A percentile compares a stretch with the other conserved stretches of the same genome.
Conservation (phyloP, 2,797 vertebrate species). For the Lagorchestes hirsutus region DNA sequence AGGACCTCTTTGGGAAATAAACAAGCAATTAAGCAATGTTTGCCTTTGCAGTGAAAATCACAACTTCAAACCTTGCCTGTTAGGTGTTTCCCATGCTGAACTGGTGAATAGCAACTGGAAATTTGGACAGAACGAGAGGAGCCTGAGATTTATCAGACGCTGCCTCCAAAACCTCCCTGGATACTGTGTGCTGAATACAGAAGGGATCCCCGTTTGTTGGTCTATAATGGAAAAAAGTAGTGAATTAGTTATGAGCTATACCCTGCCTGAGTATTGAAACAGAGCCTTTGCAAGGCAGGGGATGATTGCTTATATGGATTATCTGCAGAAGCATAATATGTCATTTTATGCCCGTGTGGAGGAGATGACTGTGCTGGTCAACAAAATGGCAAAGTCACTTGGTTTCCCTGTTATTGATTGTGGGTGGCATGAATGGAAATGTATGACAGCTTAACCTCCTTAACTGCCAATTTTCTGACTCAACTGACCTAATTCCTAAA, state of each 20-base stretch:
- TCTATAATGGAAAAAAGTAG: constrained; percentile 56
- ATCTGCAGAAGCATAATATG: background rate
- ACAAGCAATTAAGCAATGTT: background rate
- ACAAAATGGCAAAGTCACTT: rapidly evolving
- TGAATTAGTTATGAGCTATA: constrained; percentile 61
- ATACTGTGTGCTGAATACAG: constrained; percentile 65
- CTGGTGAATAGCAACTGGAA: constrained; percentile 42
- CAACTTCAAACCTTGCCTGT: constrained; percentile 45
- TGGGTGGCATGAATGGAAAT: background rate
- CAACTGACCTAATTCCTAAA: background rate
- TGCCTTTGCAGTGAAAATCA: background rate
- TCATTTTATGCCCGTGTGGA: background rate
- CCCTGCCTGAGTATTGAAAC: constrained; percentile 48
- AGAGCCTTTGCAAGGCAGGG: background rate
- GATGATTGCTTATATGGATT: rapidly evolving
- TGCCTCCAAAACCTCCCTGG: constrained; percentile 64
- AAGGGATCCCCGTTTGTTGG: constrained; percentile 52
- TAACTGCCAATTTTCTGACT: background rate
- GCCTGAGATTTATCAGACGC: constrained; percentile 45
- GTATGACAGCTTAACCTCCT: background rate
- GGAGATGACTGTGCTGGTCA: background rate
- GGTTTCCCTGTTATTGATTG: background rate
- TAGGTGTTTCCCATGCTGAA: constrained; percentile 64
- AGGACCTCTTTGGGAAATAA: background rate
- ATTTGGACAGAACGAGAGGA: constrained; percentile 55